Conservation (phyloP, 2,113 vertebrate species). For the Papio anubis region DNA sequence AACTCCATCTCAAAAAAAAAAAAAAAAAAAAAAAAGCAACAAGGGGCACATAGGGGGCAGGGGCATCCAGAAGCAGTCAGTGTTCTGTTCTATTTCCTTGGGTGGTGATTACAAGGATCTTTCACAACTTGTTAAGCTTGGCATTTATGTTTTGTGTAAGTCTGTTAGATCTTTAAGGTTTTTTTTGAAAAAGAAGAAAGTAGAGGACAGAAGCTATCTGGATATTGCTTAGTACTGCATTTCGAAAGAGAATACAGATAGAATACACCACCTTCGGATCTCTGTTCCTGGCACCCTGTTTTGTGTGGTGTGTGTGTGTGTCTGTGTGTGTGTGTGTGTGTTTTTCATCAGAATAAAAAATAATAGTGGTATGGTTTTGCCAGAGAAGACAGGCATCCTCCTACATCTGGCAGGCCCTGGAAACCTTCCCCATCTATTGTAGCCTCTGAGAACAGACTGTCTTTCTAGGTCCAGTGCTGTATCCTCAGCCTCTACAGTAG, state of each 20-base stretch:
- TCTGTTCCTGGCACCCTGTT: background rate
- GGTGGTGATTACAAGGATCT: no score
- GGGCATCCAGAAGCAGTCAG: background rate
- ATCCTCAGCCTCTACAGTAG: background rate
- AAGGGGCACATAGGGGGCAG: rapidly evolving
- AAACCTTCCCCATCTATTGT: background rate
- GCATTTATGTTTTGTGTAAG: background rate
- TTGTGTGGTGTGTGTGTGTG: no score
- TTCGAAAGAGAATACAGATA: background rate
- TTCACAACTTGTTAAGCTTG: background rate
- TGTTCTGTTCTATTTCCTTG: background rate
- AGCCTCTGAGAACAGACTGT: background rate
- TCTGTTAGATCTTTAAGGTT: background rate
- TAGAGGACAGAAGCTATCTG: background rate
- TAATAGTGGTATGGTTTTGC: background rate
- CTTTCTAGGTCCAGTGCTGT: background rate
- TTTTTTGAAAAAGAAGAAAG: background rate
- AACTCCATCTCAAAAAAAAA: no score
- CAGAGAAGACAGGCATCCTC: background rate
- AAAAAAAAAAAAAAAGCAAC: no score
- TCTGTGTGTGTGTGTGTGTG: no score
- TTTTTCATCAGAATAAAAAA: no score
- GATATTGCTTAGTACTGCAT: background rate
- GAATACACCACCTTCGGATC: background rate
- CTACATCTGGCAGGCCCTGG: background rate